Conservation (phyloP, 2,113 vertebrate genomes). For the Anoura caudifer region DNA sequence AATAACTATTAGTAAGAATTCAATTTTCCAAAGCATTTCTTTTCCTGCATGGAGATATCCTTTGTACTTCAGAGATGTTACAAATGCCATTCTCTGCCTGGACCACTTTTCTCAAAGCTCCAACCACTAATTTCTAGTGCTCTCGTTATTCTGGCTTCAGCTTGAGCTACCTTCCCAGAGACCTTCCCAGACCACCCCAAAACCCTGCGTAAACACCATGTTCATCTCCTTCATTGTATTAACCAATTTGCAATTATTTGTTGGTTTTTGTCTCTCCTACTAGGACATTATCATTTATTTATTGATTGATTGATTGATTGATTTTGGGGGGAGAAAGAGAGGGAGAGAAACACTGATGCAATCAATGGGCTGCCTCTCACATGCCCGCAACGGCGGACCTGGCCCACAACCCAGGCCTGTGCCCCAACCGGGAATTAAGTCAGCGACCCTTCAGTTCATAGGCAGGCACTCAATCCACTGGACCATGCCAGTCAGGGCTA, state of each 20-base stretch:
- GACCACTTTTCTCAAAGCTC: background rate
- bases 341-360: too few relatives aligned
- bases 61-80: background rate
- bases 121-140: background rate
- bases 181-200: background rate
- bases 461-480: too few relatives aligned
- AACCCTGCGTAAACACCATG: background rate
- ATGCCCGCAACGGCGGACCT: too few relatives aligned
- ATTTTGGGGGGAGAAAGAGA: too few relatives aligned
- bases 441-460: too few relatives aligned
- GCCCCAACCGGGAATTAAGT: too few relatives aligned
- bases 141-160: background rate
- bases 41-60: background rate
- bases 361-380: too few relatives aligned
- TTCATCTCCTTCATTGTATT: background rate
- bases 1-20: background rate
- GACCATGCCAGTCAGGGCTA: background rate
- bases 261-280: background rate
- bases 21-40: constrained; percentile 3
- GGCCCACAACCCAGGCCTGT: too few relatives aligned
- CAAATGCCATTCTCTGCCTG: background rate
- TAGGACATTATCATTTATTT: too few relatives aligned
- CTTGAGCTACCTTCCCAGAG: background rate
- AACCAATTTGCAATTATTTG: background rate
- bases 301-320: too few relatives aligned